Evolutionary conservation across 2,113 vertebrate genomes (phyloP).

Genomic region (Columba livia): DNA sequence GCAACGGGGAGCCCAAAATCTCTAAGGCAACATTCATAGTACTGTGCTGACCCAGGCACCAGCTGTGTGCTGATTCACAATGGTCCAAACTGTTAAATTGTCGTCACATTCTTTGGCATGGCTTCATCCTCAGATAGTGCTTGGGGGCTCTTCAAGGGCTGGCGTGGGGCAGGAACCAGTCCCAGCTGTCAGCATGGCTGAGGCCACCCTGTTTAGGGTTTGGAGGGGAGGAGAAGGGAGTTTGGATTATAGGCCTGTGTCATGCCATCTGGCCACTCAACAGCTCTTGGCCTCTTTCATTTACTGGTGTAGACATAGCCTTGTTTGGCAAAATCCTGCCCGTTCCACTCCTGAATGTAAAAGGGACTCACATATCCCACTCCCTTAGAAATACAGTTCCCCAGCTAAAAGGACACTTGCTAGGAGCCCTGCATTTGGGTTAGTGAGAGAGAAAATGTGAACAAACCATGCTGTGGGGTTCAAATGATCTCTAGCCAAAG

Average conservation of each 20-base stretch:
- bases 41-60: not conserved
- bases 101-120: not conserved
- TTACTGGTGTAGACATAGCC: not conserved
- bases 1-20: not conserved
- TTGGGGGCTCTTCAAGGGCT: not conserved
- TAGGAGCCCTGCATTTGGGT: not conserved
- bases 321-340: not conserved
- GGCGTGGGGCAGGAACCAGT: not conserved
- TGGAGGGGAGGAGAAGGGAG: not conserved
- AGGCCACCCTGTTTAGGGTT: not conserved
- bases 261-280: not conserved
- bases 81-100: not conserved
- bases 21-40: not conserved
- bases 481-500: not conserved
- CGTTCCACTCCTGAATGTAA: not conserved
- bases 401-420: not conserved
- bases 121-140: not conserved
- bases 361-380: not conserved
- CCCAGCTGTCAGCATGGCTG: not conserved
- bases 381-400: not conserved
- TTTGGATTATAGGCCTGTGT: not conserved
- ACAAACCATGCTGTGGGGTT: not conserved
- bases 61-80: not conserved
- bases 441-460: not conserved
- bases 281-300: not conserved